phyloP scores from a whole-genome alignment of 2,797 vertebrate species.

The Sebastes oblongus region DNA sequence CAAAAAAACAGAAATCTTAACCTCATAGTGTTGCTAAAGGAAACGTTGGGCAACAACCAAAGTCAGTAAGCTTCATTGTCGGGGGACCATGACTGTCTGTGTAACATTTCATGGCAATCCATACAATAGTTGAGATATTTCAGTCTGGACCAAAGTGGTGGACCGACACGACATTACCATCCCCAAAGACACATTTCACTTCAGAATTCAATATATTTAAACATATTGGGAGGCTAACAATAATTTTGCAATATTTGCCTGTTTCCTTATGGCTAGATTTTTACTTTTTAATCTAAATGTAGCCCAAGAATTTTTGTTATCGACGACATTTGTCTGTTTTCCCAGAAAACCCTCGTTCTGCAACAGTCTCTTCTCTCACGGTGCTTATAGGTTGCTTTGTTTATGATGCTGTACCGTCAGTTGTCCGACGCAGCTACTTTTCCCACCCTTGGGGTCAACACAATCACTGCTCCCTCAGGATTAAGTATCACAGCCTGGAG shows the following conservation, averaged over 20 bases:
- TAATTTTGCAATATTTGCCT: background rate
- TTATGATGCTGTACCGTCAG: conserved; percentile 31
- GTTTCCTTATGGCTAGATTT: background rate
- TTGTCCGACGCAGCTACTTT: conserved; percentile 53
- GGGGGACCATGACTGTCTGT: background rate
- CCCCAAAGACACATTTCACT: background rate
- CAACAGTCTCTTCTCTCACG: conserved; percentile 36
- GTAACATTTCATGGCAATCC: background rate
- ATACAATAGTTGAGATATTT: background rate
- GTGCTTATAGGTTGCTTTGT: conserved; percentile 26
- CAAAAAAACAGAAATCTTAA: background rate
- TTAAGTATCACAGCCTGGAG: conserved; percentile 63
- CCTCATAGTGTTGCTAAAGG: background rate
- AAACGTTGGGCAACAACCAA: background rate
- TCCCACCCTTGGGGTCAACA: conserved; percentile 48
- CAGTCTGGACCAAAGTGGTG: background rate
- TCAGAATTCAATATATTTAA: background rate
- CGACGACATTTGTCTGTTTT: conserved; percentile 21
- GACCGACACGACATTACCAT: no score
- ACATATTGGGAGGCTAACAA: background rate
- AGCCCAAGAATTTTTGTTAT: background rate
- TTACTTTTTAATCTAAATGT: background rate
- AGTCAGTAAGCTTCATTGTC: background rate
- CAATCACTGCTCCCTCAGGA: conserved; percentile 45
- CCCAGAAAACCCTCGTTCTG: background rate